phyloP scores from a whole-genome alignment of 2,888 invertebrate species.

The Archaeoteleia sp. region DNA sequence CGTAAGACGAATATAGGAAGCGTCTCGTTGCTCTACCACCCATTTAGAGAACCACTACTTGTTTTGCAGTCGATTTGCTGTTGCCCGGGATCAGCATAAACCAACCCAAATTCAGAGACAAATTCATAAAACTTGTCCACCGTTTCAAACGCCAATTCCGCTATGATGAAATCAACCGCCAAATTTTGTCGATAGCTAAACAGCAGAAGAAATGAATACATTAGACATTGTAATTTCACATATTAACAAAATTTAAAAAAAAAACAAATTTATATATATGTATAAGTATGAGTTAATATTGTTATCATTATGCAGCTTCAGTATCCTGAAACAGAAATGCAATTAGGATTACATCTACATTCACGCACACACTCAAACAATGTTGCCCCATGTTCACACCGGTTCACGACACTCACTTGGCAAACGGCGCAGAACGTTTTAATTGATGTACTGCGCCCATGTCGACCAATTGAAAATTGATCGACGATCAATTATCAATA shows the following conservation, averaged over 20 bases:
- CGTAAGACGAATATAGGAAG: slow-evolving; percentile 43
- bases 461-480: too few species aligned
- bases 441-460: too few species aligned
- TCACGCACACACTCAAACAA: slow-evolving; percentile 8
- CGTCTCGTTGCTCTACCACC: slow-evolving; percentile 66
- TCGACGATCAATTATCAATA: too few species aligned
- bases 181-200: slow-evolving; percentile 96
- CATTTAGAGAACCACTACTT: slow-evolving; percentile 77
- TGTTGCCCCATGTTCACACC: too few species aligned
- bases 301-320: slow-evolving; percentile 48
- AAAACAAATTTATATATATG: slow-evolving; percentile 24
- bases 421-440: too few species aligned
- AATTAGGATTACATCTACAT: slow-evolving; percentile 39
- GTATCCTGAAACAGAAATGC: slow-evolving; percentile 72
- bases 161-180: slow-evolving; percentile 89
- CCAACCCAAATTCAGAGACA: slow-evolving; percentile 87
- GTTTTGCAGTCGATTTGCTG: slow-evolving; percentile 93
- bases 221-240: slow-evolving; percentile 71
- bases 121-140: slow-evolving; percentile 90
- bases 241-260: slow-evolving; percentile 35
- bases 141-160: slow-evolving; percentile 92
- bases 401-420: too few species aligned
- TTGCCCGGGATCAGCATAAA: slow-evolving; percentile 82
- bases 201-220: slow-evolving; percentile 74
- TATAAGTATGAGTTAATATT: slow-evolving; percentile 34